Evolutionary conservation across 2,888 invertebrate genomes (phyloP), one percentile per base, ranked within the genome.

Genomic region (Phortica magna): DNA sequence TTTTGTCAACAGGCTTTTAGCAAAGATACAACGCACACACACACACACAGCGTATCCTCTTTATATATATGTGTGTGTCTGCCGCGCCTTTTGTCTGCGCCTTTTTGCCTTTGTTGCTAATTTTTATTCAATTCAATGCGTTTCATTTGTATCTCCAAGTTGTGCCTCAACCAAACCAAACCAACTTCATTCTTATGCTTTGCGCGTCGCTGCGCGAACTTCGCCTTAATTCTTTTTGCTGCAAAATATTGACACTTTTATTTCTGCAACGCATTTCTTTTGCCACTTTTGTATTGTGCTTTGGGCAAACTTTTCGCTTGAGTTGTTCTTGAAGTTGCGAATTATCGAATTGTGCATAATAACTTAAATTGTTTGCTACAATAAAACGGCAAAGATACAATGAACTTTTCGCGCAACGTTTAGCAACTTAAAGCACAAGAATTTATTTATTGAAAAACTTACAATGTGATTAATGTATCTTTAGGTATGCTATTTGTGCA

Each of bases 101-200:
- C 12, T n/a, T n/a, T n/a, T n/a, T 55, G n/a, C 17, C 2, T 55
- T 78, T 78, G 74, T 76, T 79, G 76, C 61, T 48, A 59, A 59
- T 82, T 80, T 82, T 84, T 86, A 79, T 79, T 77, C 79, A 80
- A 31, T 31, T 31, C 55, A n/a, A 31, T 57, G 7, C 72, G 22
- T 2, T 31, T n/a, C 39, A 31, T 55, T 57, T 72, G 59, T 41
- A 39, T 41, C 43, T 70, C 43, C 48, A 17, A 17, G n/a, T n/a
- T n/a, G n/a, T n/a, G n/a, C n/a, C n/a, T n/a, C n/a, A n/a, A n/a
- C n/a, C 9, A 19, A 12, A 22, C 77, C 81, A 78, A 80, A 77
- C 79, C 73, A 75, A 84, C 79, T 82, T 81, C 81, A 82, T 84
- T 87, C 81, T 84, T 84, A 82, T 84, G 81, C 81, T 22, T 61